Percentiles rank a stretch among this genome's conserved stretches.
Conservation (phyloP, 2,113 vertebrate genomes). For the Acrocephalus kingi region DNA sequence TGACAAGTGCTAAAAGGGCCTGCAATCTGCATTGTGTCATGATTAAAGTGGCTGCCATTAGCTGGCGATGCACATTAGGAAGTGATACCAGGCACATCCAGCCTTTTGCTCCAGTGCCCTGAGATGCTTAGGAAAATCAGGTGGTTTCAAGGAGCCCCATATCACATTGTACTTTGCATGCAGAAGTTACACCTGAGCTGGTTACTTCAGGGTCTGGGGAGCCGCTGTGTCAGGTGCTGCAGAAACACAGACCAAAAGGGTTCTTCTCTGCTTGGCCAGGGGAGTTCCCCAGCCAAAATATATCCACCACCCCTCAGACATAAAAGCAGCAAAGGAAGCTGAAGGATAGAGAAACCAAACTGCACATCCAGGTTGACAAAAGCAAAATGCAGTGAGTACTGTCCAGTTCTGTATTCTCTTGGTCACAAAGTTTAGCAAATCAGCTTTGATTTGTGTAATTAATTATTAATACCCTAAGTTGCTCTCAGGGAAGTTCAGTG, state of each 20-base stretch:
- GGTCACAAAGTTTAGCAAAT: background rate
- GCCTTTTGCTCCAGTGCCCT: background rate
- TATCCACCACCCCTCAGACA: too few species aligned
- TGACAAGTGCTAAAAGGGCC: conserved; percentile 39
- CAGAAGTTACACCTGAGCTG: background rate
- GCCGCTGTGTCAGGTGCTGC: background rate
- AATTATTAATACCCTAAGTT: background rate
- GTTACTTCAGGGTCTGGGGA: background rate
- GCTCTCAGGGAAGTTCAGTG: background rate
- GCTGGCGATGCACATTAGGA: background rate
- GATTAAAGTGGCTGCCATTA: conserved; percentile 18
- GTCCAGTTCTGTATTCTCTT: background rate
- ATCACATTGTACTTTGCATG: background rate
- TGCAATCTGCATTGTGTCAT: background rate
- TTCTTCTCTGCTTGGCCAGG: background rate
- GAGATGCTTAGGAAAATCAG: background rate
- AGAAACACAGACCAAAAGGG: accelerated
- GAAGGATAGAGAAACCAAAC: background rate
- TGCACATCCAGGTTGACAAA: background rate
- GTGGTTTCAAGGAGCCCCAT: background rate
- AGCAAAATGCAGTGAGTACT: background rate
- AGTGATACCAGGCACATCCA: background rate
- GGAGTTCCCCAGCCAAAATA: background rate
- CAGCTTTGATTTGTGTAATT: background rate
- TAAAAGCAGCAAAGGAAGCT: background rate